phyloP scores from a whole-genome alignment of 2,888 invertebrate species.

The Caenorhabditis sp. region DNA sequence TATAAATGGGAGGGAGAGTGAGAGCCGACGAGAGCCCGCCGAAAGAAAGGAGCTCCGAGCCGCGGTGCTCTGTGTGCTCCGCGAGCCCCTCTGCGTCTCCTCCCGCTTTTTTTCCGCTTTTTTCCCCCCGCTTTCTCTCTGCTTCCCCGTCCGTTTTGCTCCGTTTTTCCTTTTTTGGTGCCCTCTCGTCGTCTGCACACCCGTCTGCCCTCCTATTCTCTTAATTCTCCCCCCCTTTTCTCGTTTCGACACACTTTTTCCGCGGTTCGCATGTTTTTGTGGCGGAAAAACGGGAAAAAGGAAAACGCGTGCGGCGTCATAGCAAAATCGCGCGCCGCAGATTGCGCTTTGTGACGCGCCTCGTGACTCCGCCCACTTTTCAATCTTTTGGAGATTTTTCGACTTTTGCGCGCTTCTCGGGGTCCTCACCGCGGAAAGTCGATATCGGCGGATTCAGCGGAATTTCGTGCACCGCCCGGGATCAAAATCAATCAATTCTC shows the following conservation, averaged over 20 bases:
- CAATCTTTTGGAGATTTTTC: neutral
- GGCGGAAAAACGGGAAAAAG: neutral
- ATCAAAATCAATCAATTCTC: no score
- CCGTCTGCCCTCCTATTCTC: neutral
- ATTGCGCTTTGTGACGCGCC: conserved; percentile 10
- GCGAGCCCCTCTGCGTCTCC: conserved; percentile 30
- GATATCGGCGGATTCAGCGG: neutral
- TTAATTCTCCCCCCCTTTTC: conserved; percentile 10
- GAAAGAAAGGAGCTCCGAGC: conserved; percentile 25
- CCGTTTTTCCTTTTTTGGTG: conserved; percentile 31
- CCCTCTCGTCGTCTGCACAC: neutral
- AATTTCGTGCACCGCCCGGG: no score
- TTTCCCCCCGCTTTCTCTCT: conserved; percentile 5
- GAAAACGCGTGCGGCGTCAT: neutral
- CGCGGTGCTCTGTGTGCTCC: conserved; percentile 40
- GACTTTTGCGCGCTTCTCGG: neutral
- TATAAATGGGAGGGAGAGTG: conserved; percentile 43
- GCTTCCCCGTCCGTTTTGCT: conserved; percentile 17
- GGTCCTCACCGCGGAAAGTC: neutral
- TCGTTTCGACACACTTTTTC: conserved; percentile 14
- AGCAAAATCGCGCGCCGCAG: conserved; percentile 34
- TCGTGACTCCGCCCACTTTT: conserved; percentile 37
- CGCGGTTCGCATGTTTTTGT: conserved; percentile 5
- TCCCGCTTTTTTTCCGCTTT: conserved; percentile 22
- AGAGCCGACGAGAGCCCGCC: conserved; percentile 1